Base-by-base conservation (phyloP, 2,797 vertebrate genomes). In the Spheniscus humboldti region DNA sequence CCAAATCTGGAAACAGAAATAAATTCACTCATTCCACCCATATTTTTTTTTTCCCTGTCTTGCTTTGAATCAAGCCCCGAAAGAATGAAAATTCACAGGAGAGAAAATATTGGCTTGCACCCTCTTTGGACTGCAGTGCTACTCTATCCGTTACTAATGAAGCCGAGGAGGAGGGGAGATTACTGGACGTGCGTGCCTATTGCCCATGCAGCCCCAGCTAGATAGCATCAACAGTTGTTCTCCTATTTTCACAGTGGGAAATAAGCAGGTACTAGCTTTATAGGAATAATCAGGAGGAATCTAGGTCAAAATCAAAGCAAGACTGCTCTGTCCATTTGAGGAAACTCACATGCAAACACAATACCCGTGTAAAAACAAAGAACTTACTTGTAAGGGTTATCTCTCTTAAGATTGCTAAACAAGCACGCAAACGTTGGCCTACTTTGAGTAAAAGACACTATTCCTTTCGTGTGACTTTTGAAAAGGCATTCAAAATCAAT, bases 271-370 rank as follows among this genome's bases (percentile, higher is more conserved):
- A 97, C 95, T 87, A 86, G 87, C 95, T 85, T 68, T 86, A 91
- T 68, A 92, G 95, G 92, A 97, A 97, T 96, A 97, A 97, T 97
- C 91, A 94, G 62, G 33, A 92, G n/a, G 88, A 97, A 97, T 97
- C 97, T 97, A 97, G 97, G 97, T 97, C 97, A 97, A 97, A 97
- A 97, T 96, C 97, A 96, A 97, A 97, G 96, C 93, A 88, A 91
- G 84, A 85, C 91, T 94, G 52, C 83, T 93, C 90, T 64, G 92
- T 94, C 96, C 94, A 45, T 92, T 93, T 96, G 47, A 96, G 50
- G 77, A 94, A 96, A 96, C 89, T 94, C 81, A 53, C 93, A 95
- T 88, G 93, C 95, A 97, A 96, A 95, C 94, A 96, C 85, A 89
- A 96, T 39, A 75, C 78, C 57, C 45, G 17, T 2, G 10, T 92